A percentile compares a stretch with the other conserved stretches of the same genome.
These are phyloP conservation scores for Cephus rjabovi DNA, from an alignment of 2,888 invertebrate genomes.

Conservation along the genomic window DNA sequence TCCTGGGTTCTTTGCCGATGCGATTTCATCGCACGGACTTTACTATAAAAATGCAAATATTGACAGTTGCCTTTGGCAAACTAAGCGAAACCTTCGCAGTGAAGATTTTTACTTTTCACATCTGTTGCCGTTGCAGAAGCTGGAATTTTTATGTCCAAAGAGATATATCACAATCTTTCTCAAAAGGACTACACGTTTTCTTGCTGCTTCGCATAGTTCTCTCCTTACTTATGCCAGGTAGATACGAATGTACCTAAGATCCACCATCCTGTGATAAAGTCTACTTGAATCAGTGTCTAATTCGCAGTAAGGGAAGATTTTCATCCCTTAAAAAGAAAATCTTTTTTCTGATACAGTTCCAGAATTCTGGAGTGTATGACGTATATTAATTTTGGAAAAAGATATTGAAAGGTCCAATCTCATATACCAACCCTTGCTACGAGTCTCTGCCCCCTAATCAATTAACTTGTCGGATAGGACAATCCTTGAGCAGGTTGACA, in stretches of 20 bases:
- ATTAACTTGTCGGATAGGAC: constrained; percentile 1
- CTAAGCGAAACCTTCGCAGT: neutral
- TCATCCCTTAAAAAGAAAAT: neutral
- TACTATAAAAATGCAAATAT: neutral
- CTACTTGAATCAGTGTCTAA: too few species aligned
- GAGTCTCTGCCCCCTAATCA: neutral
- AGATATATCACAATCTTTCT: neutral
- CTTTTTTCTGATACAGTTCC: neutral
- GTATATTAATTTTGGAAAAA: neutral
- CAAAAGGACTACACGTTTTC: neutral
- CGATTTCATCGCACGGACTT: neutral
- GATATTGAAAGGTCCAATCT: neutral
- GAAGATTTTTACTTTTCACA: neutral
- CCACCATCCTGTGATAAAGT: too few species aligned
- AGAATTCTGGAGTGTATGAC: neutral
- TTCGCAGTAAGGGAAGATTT: neutral
- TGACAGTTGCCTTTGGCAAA: neutral
- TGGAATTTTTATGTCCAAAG: neutral
- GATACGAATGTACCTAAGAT: too few species aligned
- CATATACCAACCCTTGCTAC: neutral
- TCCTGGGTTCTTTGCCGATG: constrained; percentile 12
- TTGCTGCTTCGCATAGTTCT: neutral
- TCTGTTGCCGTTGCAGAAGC: neutral
- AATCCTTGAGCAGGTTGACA: neutral
- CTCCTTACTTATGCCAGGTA: neutral